These are phyloP conservation scores for Ophion slaviceki DNA, from an alignment of 2,888 invertebrate species.

Conservation along the genomic window DNA sequence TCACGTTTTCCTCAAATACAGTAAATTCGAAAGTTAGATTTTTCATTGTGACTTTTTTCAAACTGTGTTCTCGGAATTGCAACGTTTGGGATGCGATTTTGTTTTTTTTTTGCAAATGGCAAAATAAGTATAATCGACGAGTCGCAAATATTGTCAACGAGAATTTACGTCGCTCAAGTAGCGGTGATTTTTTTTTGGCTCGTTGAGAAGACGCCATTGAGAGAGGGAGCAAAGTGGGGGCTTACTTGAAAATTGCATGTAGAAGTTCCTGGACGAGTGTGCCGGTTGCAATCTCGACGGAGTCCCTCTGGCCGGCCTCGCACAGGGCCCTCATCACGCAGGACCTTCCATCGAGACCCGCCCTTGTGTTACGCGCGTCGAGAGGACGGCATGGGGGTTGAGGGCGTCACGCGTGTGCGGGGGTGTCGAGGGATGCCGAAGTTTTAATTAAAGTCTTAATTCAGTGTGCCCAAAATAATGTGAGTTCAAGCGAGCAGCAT, in stretches of 20 bases:
- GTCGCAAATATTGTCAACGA: background rate
- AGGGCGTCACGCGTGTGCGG: conserved; percentile 19
- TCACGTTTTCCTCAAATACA: too few relatives aligned
- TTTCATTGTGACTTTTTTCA: too few relatives aligned
- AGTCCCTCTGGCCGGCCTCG: conserved; percentile 87
- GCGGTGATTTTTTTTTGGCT: background rate
- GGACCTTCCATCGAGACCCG: conserved; percentile 89
- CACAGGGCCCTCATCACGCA: conserved; percentile 90
- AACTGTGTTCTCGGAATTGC: too few relatives aligned
- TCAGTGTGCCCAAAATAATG: conserved; percentile 30
- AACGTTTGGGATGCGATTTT: too few relatives aligned
- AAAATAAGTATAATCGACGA: too few relatives aligned
- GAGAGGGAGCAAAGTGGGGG: conserved; percentile 22
- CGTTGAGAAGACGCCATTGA: background rate
- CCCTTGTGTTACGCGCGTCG: conserved; percentile 84
- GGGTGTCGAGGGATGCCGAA: conserved; percentile 21
- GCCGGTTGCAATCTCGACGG: conserved; percentile 75
- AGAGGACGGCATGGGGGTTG: background rate
- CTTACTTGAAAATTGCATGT: conserved; percentile 81
- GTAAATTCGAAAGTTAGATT: too few relatives aligned
- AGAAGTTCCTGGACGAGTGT: conserved; percentile 81
- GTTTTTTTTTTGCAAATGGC: too few relatives aligned
- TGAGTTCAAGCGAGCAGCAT: conserved; percentile 12
- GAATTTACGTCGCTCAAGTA: background rate
- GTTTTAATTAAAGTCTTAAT: conserved; percentile 66